Percentiles rank a stretch among this genome's conserved stretches.
These are phyloP conservation scores for Camptogramma bilineatum DNA, from an alignment of 2,888 invertebrate genomes.

Conservation along the genomic window DNA sequence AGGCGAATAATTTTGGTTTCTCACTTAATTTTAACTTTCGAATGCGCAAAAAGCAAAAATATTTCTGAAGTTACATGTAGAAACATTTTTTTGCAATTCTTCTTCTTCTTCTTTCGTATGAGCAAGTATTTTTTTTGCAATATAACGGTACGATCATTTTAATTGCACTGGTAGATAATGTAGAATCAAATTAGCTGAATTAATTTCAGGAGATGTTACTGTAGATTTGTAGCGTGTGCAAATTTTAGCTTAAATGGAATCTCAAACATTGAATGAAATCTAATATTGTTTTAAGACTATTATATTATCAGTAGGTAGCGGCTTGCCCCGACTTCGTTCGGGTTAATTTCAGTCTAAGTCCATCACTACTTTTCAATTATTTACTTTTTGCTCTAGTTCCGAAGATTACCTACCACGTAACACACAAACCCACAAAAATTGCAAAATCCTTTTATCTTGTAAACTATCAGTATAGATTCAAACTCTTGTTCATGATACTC, in stretches of 20 bases:
- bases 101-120: too few species aligned
- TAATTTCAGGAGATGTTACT: background rate
- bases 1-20: conserved; percentile 26
- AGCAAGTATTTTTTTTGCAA: background rate
- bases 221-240: background rate
- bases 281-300: background rate
- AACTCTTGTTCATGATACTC: background rate
- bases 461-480: background rate
- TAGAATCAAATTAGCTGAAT: background rate
- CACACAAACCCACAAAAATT: too few species aligned
- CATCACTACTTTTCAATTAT: too few species aligned
- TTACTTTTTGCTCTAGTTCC: too few species aligned
- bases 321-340: background rate
- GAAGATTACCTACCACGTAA: too few species aligned
- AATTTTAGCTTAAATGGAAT: background rate
- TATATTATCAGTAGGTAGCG: background rate
- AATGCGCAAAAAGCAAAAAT: conserved; percentile 3
- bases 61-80: background rate
- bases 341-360: too few species aligned
- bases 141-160: background rate
- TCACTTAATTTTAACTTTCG: conserved; percentile 18
- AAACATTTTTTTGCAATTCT: background rate
- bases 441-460: background rate
- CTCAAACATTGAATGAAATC: background rate
- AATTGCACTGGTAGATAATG: background rate